These are phyloP conservation scores for Habrosyne pyritoides DNA, from an alignment of 2,888 invertebrate genomes.

Conservation along the genomic window DNA sequence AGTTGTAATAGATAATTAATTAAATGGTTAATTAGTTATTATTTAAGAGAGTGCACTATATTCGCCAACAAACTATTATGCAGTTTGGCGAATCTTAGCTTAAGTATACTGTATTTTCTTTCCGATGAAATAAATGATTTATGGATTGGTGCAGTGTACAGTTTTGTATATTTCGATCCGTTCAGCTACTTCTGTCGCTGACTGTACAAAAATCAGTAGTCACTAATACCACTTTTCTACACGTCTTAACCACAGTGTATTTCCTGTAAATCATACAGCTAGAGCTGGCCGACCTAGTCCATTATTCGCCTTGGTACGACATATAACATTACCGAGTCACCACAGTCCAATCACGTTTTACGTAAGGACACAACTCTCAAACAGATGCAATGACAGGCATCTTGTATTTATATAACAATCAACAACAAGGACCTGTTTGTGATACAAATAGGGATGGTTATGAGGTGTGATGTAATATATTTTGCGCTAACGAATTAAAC, in stretches of 20 bases:
- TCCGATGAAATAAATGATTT: no score
- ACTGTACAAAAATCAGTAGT: no score
- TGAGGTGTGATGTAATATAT: background rate
- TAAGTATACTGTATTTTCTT: no score
- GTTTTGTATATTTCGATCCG: no score
- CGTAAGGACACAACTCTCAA: conserved; percentile 13
- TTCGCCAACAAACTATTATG: no score
- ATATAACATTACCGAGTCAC: conserved; percentile 11
- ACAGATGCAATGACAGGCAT: background rate
- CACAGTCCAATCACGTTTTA: conserved; percentile 20
- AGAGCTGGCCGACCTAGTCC: conserved; percentile 8
- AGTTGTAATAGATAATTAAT: no score
- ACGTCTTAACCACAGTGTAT: background rate
- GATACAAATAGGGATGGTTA: background rate
- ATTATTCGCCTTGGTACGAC: conserved; percentile 9
- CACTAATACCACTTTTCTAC: background rate
- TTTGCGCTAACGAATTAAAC: background rate
- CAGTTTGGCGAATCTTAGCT: no score
- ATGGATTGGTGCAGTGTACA: no score
- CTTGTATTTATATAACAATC: conserved; percentile 2
- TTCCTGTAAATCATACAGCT: conserved; percentile 12
- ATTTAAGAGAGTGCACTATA: no score
- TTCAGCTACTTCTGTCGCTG: no score
- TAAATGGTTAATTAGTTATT: no score
- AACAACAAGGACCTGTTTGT: background rate